Evolutionary conservation across 2,888 invertebrate species (phyloP).

Genomic region (Abrostola triplasia): DNA sequence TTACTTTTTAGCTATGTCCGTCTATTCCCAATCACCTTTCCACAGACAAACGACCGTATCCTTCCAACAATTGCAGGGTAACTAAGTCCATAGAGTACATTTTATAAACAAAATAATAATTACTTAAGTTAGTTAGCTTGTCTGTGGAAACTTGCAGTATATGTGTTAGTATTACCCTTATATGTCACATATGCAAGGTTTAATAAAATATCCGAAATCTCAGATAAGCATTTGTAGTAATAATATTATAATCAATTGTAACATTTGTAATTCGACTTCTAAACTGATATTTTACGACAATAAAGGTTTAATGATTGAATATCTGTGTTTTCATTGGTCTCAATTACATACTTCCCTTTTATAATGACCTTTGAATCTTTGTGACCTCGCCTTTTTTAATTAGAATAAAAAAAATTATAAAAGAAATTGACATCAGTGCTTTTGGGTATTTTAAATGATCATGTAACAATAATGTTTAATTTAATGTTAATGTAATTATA

Average conservation of each 20-base stretch:
- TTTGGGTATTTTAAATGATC: background rate
- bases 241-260: background rate
- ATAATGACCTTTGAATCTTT: background rate
- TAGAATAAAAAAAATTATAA: too few species aligned
- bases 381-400: too few species aligned
- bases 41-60: conserved; percentile 62
- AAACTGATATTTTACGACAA: conserved; percentile 3
- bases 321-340: background rate
- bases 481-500: background rate
- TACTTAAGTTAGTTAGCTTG: conserved; percentile 58
- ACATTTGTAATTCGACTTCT: background rate
- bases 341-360: background rate
- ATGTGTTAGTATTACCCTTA: conserved; percentile 33
- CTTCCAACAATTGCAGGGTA: conserved; percentile 73
- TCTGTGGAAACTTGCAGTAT: conserved; percentile 66
- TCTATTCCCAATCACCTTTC: conserved; percentile 54
- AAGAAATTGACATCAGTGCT: background rate
- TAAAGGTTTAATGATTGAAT: background rate
- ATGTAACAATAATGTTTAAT: background rate
- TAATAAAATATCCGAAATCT: conserved; percentile 2
- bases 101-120: conserved; percentile 61
- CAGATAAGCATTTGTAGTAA: conserved; percentile 1
- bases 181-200: conserved; percentile 11
- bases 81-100: conserved; percentile 70
- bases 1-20: conserved; percentile 28